These are phyloP conservation scores for Philopotamus ludificatus DNA, from an alignment of 1,140 invertebrate species.

Conservation along the genomic window DNA sequence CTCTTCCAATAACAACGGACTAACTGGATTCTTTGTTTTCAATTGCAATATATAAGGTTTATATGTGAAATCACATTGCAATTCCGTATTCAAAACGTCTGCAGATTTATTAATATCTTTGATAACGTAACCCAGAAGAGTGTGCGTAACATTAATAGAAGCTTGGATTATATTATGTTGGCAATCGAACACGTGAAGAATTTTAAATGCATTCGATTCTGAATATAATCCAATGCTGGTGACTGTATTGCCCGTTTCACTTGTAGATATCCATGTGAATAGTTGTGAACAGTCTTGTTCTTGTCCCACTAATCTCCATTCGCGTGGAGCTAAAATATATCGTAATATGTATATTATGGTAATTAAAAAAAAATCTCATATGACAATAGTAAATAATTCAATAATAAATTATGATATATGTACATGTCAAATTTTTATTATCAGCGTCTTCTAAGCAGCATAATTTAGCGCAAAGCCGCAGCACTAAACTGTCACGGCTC, in stretches of 20 bases:
- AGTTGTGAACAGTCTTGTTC: constrained; percentile 70
- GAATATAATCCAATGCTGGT: constrained; percentile 56
- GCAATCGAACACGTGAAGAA: constrained; percentile 63
- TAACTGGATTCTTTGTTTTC: constrained; percentile 53
- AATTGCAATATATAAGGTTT: constrained; percentile 63
- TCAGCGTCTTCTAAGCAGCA: too few relatives aligned
- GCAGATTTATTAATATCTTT: constrained; percentile 48
- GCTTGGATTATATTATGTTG: constrained; percentile 72
- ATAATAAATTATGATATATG: too few relatives aligned
- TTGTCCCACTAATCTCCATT: constrained; percentile 75
- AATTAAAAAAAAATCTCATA: background rate
- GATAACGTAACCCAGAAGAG: constrained; percentile 65
- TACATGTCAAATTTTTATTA: too few relatives aligned
- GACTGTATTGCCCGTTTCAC: constrained; percentile 46
- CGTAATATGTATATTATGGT: too few relatives aligned
- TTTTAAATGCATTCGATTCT: constrained; percentile 57
- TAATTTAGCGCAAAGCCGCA: background rate
- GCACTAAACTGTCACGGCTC: background rate
- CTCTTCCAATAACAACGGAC: constrained; percentile 58
- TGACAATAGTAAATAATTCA: background rate
- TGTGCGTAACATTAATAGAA: constrained; percentile 68
- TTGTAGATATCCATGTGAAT: constrained; percentile 67
- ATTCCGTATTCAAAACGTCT: constrained; percentile 36
- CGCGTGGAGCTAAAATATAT: too few relatives aligned
- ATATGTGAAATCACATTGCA: constrained; percentile 50